Evolutionary conservation across 2,113 vertebrate species (phyloP).

Genomic region (Scatophagus argus): DNA sequence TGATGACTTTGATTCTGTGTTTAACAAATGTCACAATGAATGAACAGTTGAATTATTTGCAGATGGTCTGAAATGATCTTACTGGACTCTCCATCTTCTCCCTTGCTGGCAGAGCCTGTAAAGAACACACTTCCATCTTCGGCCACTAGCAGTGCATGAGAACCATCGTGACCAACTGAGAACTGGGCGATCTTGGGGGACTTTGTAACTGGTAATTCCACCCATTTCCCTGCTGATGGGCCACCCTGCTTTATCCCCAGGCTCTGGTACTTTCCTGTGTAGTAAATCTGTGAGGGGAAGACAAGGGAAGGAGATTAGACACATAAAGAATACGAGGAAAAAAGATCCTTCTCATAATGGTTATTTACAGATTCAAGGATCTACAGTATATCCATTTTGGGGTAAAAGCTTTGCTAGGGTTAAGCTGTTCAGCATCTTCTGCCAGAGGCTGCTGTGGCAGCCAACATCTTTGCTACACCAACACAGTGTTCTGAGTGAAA

Average conservation of each 20-base stretch:
- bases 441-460: not conserved
- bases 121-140: conserved; percentile 99
- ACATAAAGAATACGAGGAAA: not conserved
- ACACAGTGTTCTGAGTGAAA: not conserved
- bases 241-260: conserved; percentile 99
- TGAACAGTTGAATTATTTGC: not conserved
- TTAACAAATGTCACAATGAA: not conserved
- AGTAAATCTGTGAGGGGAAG: conserved; percentile 89
- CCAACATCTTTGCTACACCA: not conserved
- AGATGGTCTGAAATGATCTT: conserved; percentile 61
- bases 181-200: conserved; percentile 98
- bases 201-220: conserved; percentile 96
- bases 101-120: conserved; percentile 97
- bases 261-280: conserved; percentile 99
- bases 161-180: conserved; percentile 98
- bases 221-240: conserved; percentile 97
- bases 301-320: not conserved
- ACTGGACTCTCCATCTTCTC: conserved; percentile 99
- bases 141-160: conserved; percentile 95
- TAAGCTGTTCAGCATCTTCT: not conserved
- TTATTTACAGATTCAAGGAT: not conserved
- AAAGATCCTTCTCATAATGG: not conserved
- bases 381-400: not conserved
- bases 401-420: not conserved
- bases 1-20: not conserved